Evolutionary conservation across 2,888 invertebrate genomes (phyloP).

Genomic region (Hermaeophaga mercurialis): DNA sequence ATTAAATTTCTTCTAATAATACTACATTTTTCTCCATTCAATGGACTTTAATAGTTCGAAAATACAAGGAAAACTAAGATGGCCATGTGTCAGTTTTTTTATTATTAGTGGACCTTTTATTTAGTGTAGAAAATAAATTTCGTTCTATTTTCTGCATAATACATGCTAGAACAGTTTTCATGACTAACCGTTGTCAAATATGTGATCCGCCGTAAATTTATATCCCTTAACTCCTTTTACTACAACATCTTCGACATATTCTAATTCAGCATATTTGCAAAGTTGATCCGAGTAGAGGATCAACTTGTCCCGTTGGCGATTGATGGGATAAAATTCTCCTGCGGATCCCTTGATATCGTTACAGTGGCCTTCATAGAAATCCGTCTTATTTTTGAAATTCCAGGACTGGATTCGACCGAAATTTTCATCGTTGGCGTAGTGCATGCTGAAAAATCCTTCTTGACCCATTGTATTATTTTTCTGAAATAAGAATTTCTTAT

Average conservation of each 20-base stretch:
- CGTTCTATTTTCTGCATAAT: too few relatives aligned
- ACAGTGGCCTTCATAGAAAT: constrained; percentile 63
- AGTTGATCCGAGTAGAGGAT: constrained; percentile 74
- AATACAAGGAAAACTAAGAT: too few relatives aligned
- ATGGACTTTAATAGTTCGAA: too few relatives aligned
- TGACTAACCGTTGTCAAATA: constrained; percentile 71
- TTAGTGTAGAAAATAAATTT: too few relatives aligned
- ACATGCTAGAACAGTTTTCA: too few relatives aligned
- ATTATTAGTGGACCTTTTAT: too few relatives aligned
- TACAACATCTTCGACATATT: constrained; percentile 64
- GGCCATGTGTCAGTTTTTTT: too few relatives aligned
- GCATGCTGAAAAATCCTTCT: constrained; percentile 76
- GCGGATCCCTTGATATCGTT: constrained; percentile 73
- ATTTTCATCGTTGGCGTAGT: constrained; percentile 68
- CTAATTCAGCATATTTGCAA: constrained; percentile 70
- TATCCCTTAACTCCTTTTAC: constrained; percentile 68
- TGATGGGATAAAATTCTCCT: constrained; percentile 80
- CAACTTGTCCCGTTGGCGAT: constrained; percentile 64
- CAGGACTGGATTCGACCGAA: constrained; percentile 74
- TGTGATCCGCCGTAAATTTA: constrained; percentile 67
- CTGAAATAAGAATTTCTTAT: too few relatives aligned
- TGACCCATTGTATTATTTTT: constrained; percentile 74
- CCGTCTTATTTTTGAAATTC: constrained; percentile 69
- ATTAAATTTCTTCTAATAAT: too few relatives aligned
- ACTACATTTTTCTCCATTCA: too few relatives aligned